Percentiles rank a stretch among this genome's conserved stretches.
Evolutionary conservation across 2,797 vertebrate species (phyloP).

Genomic region (Fundulus diaphanus): DNA sequence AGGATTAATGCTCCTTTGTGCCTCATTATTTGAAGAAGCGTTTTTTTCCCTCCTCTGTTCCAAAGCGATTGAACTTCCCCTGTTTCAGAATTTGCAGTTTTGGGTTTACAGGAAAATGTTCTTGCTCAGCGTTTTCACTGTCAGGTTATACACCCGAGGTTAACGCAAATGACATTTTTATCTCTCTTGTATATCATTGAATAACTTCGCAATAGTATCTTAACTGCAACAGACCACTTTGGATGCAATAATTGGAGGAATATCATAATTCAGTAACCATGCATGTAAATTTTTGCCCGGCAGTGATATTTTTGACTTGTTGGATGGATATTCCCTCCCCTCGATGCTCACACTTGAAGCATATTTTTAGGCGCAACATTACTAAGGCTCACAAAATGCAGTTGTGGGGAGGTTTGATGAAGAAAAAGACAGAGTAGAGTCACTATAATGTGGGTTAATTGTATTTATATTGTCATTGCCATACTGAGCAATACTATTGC

Average conservation of each 20-base stretch:
- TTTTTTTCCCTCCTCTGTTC: neutral
- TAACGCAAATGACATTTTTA: neutral
- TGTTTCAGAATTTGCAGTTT: conserved; percentile 35
- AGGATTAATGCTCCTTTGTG: neutral
- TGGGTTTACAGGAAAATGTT: conserved; percentile 40
- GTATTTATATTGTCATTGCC: neutral
- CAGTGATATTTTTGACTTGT: neutral
- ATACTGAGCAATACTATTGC: neutral
- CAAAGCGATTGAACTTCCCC: conserved; percentile 17
- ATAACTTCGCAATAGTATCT: neutral
- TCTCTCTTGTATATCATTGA: neutral
- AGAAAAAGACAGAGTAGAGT: neutral
- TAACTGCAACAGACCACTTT: neutral
- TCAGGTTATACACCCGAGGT: conserved; percentile 29
- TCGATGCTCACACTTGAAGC: neutral
- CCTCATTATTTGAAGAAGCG: conserved; percentile 30
- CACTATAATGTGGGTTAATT: neutral
- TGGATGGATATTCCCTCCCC: neutral
- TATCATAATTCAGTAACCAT: neutral
- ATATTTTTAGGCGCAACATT: neutral
- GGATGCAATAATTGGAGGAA: neutral
- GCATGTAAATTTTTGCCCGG: neutral
- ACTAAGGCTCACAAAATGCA: neutral
- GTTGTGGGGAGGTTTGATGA: neutral
- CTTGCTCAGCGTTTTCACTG: conserved; percentile 22